Percentiles rank a stretch among this genome's conserved stretches.
phyloP scores from a whole-genome alignment of 1,140 invertebrate species.

The Drosophila suzukii region DNA sequence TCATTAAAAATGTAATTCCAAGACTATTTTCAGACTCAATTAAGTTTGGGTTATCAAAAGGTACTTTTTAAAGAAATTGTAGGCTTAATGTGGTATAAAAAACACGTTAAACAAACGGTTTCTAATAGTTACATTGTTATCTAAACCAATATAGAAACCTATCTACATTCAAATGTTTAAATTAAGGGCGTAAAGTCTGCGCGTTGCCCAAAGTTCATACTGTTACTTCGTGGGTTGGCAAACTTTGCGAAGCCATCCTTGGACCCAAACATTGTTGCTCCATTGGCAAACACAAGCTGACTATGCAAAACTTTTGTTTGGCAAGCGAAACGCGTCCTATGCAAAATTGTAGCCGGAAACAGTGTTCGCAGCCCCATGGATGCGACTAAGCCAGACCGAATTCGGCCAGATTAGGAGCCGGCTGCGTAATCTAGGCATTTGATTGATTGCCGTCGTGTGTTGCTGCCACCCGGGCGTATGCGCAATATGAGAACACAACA shows the following conservation, averaged over 20 bases:
- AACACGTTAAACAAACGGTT: too few species aligned
- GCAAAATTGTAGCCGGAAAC: conserved; percentile 73
- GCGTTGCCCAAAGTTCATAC: not conserved
- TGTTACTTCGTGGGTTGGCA: not conserved
- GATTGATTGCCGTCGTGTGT: conserved; percentile 67
- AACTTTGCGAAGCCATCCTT: conserved; percentile 21
- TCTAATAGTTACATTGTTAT: too few species aligned
- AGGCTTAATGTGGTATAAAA: too few species aligned
- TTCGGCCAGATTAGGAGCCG: conserved; percentile 23
- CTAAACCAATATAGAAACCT: too few species aligned
- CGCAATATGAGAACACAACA: conserved; percentile 70
- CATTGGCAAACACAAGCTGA: conserved; percentile 35
- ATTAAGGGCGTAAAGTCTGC: not conserved
- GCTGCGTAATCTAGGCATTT: conserved; percentile 65
- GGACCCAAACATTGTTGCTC: conserved; percentile 26
- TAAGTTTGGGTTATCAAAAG: too few species aligned
- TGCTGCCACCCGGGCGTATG: conserved; percentile 46
- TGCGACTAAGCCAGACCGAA: conserved; percentile 1
- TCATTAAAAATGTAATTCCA: too few species aligned
- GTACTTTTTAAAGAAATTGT: too few species aligned
- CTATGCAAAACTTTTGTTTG: conserved; percentile 61
- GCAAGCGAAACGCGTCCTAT: conserved; percentile 49
- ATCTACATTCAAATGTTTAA: not conserved
- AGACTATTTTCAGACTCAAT: too few species aligned
- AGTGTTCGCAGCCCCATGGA: conserved; percentile 14